phyloP scores from a whole-genome alignment of 2,888 invertebrate species.

The Linnaemya vulpina region DNA sequence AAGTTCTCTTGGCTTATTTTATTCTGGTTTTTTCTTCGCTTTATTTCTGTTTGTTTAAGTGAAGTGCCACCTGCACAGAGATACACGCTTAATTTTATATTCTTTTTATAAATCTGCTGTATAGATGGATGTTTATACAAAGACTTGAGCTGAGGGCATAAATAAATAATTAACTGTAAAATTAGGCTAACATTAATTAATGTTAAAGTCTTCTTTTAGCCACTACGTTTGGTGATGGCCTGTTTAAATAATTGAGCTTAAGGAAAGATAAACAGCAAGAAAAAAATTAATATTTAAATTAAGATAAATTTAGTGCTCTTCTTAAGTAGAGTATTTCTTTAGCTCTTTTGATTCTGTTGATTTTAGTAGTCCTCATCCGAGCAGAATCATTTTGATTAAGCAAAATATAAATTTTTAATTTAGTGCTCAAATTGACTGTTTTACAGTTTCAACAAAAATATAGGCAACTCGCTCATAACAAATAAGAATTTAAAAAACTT shows the following conservation, averaged over 20 bases:
- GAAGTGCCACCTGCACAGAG: slow-evolving; percentile 14
- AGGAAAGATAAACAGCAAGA: not conserved
- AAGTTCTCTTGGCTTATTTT: slow-evolving; percentile 26
- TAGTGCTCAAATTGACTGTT: slow-evolving; percentile 56
- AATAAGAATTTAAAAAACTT: too few relatives aligned
- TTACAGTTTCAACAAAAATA: not conserved
- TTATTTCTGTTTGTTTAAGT: slow-evolving; percentile 9
- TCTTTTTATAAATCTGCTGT: not conserved
- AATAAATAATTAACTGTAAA: slow-evolving; percentile 60
- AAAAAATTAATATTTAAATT: not conserved
- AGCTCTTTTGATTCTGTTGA: not conserved
- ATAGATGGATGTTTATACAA: not conserved
- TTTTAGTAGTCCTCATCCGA: slow-evolving; percentile 7
- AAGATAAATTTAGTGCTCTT: slow-evolving; percentile 45
- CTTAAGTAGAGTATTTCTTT: not conserved
- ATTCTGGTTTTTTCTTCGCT: not conserved
- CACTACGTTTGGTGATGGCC: slow-evolving; percentile 1
- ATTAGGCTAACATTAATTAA: slow-evolving; percentile 67
- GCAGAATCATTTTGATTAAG: slow-evolving; percentile 40
- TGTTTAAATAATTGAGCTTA: not conserved
- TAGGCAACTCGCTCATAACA: too few relatives aligned
- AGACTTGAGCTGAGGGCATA: not conserved
- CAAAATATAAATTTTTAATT: slow-evolving; percentile 63
- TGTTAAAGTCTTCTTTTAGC: slow-evolving; percentile 49
- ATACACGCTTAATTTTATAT: not conserved